Evolutionary conservation across 1,140 invertebrate genomes (phyloP).

Genomic region (Manduca sexta): DNA sequence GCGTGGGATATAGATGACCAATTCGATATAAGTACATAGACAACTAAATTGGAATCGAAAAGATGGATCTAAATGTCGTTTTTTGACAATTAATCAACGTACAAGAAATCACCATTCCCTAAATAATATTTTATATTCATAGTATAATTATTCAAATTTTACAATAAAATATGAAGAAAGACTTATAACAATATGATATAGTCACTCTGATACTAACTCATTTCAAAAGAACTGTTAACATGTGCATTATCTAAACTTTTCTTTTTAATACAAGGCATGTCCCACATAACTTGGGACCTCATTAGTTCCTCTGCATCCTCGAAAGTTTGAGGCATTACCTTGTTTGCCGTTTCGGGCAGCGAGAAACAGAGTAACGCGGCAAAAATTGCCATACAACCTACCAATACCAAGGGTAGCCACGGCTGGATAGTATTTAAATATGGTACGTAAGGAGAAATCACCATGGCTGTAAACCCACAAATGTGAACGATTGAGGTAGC

Average conservation of each 20-base stretch:
- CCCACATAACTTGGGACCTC: slow-evolving; percentile 25
- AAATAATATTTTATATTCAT: too few relatives aligned
- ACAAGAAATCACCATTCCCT: too few relatives aligned
- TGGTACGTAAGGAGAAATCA: slow-evolving; percentile 49
- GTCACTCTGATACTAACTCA: slow-evolving; percentile 9
- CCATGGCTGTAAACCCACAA: slow-evolving; percentile 61
- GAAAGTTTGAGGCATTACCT: slow-evolving; percentile 83
- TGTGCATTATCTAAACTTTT: slow-evolving; percentile 15
- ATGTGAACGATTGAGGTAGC: slow-evolving; percentile 77
- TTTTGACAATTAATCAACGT: too few relatives aligned
- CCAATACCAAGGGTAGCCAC: slow-evolving; percentile 81
- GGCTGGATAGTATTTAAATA: slow-evolving; percentile 40
- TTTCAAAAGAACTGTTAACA: slow-evolving; percentile 33
- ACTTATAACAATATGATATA: not conserved
- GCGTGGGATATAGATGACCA: too few relatives aligned
- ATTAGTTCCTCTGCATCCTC: slow-evolving; percentile 78
- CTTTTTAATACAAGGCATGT: slow-evolving; percentile 26
- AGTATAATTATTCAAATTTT: too few relatives aligned
- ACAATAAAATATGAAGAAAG: too few relatives aligned
- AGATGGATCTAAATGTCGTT: too few relatives aligned
- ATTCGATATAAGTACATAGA: too few relatives aligned
- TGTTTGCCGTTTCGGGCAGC: slow-evolving; percentile 84
- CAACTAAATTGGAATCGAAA: too few relatives aligned
- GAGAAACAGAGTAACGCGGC: slow-evolving; percentile 79
- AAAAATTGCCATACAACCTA: slow-evolving; percentile 79